phyloP scores from a whole-genome alignment of 2,888 invertebrate species.

The Machimus atricapillus region DNA sequence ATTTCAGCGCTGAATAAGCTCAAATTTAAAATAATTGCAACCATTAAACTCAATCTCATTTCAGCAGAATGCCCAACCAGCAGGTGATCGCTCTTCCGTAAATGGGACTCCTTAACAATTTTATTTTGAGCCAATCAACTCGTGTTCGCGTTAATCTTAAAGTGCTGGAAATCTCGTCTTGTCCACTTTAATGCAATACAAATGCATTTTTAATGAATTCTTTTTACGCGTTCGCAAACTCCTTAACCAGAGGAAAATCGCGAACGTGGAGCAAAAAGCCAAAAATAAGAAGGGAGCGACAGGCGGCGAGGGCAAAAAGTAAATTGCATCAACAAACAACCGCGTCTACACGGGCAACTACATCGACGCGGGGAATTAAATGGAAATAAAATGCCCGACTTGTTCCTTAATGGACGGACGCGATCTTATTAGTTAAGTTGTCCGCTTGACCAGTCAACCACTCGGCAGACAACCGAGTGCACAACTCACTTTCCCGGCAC shows the following conservation, averaged over 20 bases:
- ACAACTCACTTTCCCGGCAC: constrained; percentile 13
- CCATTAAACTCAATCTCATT: constrained; percentile 7
- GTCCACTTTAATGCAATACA: constrained; percentile 39
- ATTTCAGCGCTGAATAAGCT: neutral
- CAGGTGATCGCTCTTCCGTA: constrained; percentile 38
- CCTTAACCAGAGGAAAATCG: constrained; percentile 20
- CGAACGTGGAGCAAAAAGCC: neutral
- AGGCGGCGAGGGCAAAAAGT: constrained; percentile 13
- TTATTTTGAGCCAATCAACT: constrained; percentile 41
- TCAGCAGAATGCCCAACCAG: neutral
- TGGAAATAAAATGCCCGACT: constrained; percentile 38
- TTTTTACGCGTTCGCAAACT: constrained; percentile 9
- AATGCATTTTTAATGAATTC: constrained; percentile 43
- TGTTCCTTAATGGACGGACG: constrained; percentile 38
- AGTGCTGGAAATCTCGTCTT: constrained; percentile 42
- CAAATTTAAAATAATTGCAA: constrained; percentile 8
- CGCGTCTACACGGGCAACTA: constrained; percentile 15
- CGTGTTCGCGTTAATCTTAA: constrained; percentile 31
- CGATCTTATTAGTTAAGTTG: constrained; percentile 41
- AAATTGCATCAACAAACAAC: constrained; percentile 36
- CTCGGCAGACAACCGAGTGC: constrained; percentile 29
- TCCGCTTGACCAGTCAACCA: constrained; percentile 35
- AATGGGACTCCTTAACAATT: constrained; percentile 32
- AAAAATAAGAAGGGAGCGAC: neutral
- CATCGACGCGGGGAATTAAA: constrained; percentile 28